Percentiles rank a stretch among this genome's conserved stretches.
Evolutionary conservation across 2,113 vertebrate genomes (phyloP).

Genomic region (Leptodactylus fuscus): DNA sequence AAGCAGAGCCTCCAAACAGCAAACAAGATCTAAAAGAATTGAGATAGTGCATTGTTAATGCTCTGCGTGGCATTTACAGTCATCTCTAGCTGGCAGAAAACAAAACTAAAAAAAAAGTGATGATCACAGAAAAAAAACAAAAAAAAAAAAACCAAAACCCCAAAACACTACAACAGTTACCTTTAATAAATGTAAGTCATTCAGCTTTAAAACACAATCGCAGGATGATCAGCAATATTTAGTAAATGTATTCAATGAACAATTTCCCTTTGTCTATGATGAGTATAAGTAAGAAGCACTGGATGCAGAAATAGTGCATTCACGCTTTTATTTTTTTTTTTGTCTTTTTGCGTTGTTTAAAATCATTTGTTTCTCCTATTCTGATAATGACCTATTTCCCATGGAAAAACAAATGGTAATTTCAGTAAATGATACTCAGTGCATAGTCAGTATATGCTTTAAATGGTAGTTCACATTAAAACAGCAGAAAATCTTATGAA

Average conservation of each 20-base stretch:
- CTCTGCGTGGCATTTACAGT: constrained; percentile 62
- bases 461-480: constrained; percentile 78
- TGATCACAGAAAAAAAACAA: constrained; percentile 58
- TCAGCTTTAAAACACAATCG: constrained; percentile 61
- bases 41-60: constrained; percentile 65
- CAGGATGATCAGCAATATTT: constrained; percentile 56
- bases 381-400: constrained; percentile 66
- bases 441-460: constrained; percentile 78
- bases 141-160: constrained; percentile 60
- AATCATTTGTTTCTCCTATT: constrained; percentile 66
- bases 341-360: constrained; percentile 37
- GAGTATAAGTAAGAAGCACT: neutral
- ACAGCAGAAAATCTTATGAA: constrained; percentile 73
- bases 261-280: constrained; percentile 49
- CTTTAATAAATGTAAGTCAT: constrained; percentile 65
- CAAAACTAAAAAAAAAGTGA: no score
- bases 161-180: constrained; percentile 11
- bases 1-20: constrained; percentile 62
- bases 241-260: constrained; percentile 50
- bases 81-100: constrained; percentile 71
- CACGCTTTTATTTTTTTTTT: constrained; percentile 53
- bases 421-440: constrained; percentile 73
- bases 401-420: constrained; percentile 63
- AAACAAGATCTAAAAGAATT: constrained; percentile 51
- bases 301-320: constrained; percentile 2